Evolutionary conservation across 2,888 invertebrate species (phyloP), one percentile per base, ranked within the genome.

Genomic region (Thymelicus sylvestris): DNA sequence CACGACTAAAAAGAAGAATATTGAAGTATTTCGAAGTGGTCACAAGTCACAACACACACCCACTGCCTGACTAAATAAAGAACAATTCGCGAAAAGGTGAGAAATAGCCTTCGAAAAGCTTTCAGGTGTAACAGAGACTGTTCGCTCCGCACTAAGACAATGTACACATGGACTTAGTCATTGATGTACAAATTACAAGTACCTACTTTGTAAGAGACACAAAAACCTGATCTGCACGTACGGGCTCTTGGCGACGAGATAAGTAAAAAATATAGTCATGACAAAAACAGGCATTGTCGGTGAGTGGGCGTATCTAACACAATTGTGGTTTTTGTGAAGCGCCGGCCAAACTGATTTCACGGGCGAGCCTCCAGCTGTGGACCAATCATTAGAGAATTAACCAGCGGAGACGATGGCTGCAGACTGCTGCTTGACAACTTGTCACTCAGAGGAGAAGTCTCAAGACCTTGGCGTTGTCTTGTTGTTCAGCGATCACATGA

Each of bases 221-320:
- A 47, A 47, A 2, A 19, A 8, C 15, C 44, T 10, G 44, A 2
- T 41, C 7, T 41, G 41, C 41, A 41, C 41, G 41, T 31, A 13
- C 47, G 47, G 13, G 13, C 47, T 50, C n/a, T 50, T 50, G 6
- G n/a, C 10, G 57, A 57, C 48, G 57, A 24, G 19, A 57, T 15
- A 41, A 60, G 64, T 64, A 69, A 64, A 64, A 69, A 69, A 38
- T 62, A 4, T 66, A 55, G 2, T 3, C 5, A 41, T 41, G 47
- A 59, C 64, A 64, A 69, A 64, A 69, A 62, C 55, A 41, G 4
- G 57, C 38, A 68, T 63, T 68, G 68, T 63, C 57, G 41, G 44
- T 57, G 15, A 63, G 5, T 59, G 39, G 59, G 69, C 69, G 57
- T 69, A 57, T 59, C 69, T 69, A 64, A 69, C 64, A 69, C 57